These are phyloP conservation scores for Campoletis raptor DNA, from an alignment of 2,888 invertebrate genomes.

Conservation along the genomic window DNA sequence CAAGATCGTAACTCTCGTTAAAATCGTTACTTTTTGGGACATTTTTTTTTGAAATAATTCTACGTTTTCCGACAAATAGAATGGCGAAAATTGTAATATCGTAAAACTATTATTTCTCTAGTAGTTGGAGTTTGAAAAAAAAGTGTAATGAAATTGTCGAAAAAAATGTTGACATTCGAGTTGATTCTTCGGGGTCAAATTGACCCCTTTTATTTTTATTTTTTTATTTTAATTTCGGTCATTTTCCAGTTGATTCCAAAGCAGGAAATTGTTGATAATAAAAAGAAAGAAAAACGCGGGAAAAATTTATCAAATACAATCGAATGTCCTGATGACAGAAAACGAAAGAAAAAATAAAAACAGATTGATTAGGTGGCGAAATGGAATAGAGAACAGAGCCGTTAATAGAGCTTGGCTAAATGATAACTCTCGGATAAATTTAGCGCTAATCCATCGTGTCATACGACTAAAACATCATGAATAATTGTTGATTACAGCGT, in stretches of 20 bases:
- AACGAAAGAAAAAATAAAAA: neutral
- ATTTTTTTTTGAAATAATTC: neutral
- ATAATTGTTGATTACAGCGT: slow-evolving; percentile 49
- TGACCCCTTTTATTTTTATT: neutral
- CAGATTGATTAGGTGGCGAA: neutral
- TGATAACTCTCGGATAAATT: neutral
- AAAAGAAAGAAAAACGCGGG: neutral
- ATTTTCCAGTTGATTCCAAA: neutral
- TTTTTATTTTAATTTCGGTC: neutral
- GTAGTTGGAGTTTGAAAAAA: neutral
- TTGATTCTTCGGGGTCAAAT: neutral
- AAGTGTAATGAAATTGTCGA: neutral
- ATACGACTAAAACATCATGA: slow-evolving; percentile 13
- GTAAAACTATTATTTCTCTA: neutral
- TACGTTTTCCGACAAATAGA: neutral
- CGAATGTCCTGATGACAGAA: neutral
- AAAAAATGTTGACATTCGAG: neutral
- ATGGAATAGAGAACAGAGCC: slow-evolving; percentile 2
- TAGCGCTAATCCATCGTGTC: neutral
- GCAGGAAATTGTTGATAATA: neutral
- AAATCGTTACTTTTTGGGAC: neutral
- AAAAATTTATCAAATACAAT: neutral
- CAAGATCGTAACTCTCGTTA: neutral
- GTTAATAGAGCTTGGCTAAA: slow-evolving; percentile 24
- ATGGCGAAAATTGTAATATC: neutral